A percentile compares a stretch with the other conserved stretches of the same genome.
These are phyloP conservation scores for Archips crataeganus DNA, from an alignment of 2,888 invertebrate genomes.

Conservation along the genomic window DNA sequence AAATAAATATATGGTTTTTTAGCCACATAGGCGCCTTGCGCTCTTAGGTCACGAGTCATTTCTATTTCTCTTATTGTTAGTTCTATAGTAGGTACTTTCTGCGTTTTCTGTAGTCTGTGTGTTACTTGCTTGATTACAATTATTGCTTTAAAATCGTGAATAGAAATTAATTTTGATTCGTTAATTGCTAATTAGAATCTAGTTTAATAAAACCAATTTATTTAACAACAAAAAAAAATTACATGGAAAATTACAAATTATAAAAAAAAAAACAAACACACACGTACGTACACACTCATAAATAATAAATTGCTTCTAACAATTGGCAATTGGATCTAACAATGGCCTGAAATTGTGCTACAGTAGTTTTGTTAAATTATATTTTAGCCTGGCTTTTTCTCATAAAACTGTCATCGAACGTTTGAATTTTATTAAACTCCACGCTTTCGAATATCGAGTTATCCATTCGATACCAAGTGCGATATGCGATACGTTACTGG, in stretches of 20 bases:
- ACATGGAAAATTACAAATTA: too few species aligned
- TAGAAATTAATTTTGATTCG: neutral
- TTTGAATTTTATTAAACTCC: constrained; percentile 26
- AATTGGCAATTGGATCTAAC: too few species aligned
- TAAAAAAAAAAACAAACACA: too few species aligned
- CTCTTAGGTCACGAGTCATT: too few species aligned
- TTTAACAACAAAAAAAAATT: too few species aligned
- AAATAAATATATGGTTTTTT: too few species aligned
- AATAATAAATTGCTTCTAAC: too few species aligned
- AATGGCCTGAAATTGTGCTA: neutral
- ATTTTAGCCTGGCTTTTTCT: neutral
- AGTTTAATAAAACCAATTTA: too few species aligned
- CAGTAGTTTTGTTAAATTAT: neutral
- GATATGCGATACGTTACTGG: constrained; percentile 26
- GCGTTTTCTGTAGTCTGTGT: neutral
- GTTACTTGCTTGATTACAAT: neutral
- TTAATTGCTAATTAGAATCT: neutral
- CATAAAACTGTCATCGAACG: neutral
- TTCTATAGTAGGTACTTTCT: too few species aligned
- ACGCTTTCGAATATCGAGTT: constrained; percentile 26
- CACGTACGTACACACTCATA: too few species aligned
- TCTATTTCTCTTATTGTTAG: too few species aligned
- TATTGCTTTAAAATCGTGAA: neutral
- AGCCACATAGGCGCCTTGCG: too few species aligned
- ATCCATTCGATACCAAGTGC: constrained; percentile 17